phyloP scores from a whole-genome alignment of 30 jellyfish, hydroid and myxozoan genomes.

The Turritopsis dohrnii region DNA sequence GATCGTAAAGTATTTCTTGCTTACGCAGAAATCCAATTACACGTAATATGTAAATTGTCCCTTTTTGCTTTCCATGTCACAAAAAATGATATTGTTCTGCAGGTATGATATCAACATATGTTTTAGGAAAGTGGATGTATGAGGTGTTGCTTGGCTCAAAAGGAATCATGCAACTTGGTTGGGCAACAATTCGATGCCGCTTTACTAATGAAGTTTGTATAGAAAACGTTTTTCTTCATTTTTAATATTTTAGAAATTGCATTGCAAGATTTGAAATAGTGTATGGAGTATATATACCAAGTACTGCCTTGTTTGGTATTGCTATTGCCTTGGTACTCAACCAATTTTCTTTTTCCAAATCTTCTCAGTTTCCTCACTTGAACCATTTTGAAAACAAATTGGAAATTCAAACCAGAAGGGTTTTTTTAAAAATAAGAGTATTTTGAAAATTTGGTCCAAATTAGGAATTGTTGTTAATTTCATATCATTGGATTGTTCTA shows the following conservation, averaged over 20 bases:
- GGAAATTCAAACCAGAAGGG: no score
- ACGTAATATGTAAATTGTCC: background rate
- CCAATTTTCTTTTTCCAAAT: no score
- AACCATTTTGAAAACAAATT: no score
- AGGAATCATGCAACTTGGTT: conserved; percentile 98
- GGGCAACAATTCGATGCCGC: conserved; percentile 96
- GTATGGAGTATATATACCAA: background rate
- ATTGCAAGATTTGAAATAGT: background rate
- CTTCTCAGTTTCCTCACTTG: no score
- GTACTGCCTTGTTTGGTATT: background rate
- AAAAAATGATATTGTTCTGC: background rate
- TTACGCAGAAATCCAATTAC: no score
- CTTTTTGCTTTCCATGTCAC: background rate
- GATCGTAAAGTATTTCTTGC: no score
- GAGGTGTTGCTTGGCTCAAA: conserved; percentile 95
- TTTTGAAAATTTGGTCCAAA: no score
- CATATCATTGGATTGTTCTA: no score
- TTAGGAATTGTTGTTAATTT: no score
- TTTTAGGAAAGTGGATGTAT: conserved; percentile 92
- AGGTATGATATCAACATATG: background rate
- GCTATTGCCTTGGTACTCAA: no score
- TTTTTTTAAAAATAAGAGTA: no score
- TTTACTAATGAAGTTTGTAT: conserved; percentile 78
- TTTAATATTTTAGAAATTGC: background rate
- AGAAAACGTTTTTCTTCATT: background rate